Percentiles rank a stretch among this genome's conserved stretches.
phyloP scores from a whole-genome alignment of 2,113 vertebrate species.

The Cochlearius cochlearius region DNA sequence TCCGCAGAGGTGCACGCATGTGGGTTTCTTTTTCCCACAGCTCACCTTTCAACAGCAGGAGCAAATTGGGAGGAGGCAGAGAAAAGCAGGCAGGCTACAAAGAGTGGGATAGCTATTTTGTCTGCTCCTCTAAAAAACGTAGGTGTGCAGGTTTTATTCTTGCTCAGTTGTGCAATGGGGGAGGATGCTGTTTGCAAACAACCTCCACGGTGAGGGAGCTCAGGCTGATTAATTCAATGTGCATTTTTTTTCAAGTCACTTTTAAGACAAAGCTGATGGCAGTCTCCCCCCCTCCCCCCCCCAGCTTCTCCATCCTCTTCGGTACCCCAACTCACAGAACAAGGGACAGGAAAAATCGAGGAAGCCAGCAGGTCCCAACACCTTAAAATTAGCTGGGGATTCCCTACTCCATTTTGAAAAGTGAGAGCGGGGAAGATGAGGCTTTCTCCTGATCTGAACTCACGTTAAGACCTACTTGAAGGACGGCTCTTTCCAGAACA shows the following conservation, averaged over 20 bases:
- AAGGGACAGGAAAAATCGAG: neutral
- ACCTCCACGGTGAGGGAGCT: neutral
- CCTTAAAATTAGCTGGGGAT: conserved; percentile 46
- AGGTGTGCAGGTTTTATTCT: conserved; percentile 55
- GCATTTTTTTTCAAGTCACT: neutral
- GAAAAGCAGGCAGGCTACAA: neutral
- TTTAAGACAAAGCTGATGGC: conserved; percentile 55
- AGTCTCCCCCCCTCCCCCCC: neutral
- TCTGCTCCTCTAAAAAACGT: conserved; percentile 23
- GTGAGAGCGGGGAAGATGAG: neutral
- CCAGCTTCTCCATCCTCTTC: neutral
- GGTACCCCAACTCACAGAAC: neutral
- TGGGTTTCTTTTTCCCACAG: neutral
- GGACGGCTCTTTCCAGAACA: conserved; percentile 5
- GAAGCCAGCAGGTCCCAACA: neutral
- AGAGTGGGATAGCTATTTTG: conserved; percentile 24
- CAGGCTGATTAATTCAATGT: neutral
- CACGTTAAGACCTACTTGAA: conserved; percentile 14
- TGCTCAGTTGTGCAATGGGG: conserved; percentile 13
- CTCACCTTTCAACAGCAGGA: neutral
- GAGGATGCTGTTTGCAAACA: conserved; percentile 68
- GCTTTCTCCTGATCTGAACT: conserved; percentile 7
- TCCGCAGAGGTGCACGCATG: neutral
- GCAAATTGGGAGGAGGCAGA: neutral
- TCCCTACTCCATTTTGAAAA: conserved; percentile 44